Evolutionary conservation across 2,797 vertebrate genomes (phyloP).

Genomic region (Eulemur albifrons): DNA sequence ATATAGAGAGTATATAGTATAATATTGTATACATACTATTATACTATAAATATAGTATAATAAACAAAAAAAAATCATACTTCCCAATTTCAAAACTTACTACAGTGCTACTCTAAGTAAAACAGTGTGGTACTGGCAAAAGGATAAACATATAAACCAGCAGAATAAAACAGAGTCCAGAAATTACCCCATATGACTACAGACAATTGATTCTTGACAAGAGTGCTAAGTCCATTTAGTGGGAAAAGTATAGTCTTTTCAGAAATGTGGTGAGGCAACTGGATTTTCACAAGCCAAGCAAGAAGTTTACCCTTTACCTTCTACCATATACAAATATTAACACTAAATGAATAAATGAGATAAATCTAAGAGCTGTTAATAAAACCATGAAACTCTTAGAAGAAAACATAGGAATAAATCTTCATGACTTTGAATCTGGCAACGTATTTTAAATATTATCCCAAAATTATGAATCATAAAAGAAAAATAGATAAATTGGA

Average conservation of each 20-base stretch:
- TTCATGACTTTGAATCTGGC: neutral
- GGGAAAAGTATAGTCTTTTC: neutral
- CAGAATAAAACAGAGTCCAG: too few species aligned
- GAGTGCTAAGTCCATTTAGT: neutral
- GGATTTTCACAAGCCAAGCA: neutral
- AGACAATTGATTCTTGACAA: neutral
- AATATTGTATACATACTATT: too few species aligned
- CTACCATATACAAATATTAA: neutral
- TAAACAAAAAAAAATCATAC: neutral
- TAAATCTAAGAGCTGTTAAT: neutral
- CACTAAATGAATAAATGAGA: neutral
- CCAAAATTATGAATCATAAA: neutral
- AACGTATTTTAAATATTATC: neutral
- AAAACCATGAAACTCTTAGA: neutral
- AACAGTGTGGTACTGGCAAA: neutral
- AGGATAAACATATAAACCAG: neutral
- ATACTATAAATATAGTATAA: too few species aligned
- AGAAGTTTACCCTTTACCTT: neutral
- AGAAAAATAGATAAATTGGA: too few species aligned
- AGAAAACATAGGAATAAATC: neutral
- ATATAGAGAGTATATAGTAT: too few species aligned
- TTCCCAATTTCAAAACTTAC: neutral
- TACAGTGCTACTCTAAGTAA: neutral
- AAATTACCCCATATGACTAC: too few species aligned
- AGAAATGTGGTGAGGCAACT: neutral